Percentiles rank a stretch among this genome's conserved stretches.
Evolutionary conservation across 2,888 invertebrate species (phyloP).

Genomic region (Rotaria sp.): DNA sequence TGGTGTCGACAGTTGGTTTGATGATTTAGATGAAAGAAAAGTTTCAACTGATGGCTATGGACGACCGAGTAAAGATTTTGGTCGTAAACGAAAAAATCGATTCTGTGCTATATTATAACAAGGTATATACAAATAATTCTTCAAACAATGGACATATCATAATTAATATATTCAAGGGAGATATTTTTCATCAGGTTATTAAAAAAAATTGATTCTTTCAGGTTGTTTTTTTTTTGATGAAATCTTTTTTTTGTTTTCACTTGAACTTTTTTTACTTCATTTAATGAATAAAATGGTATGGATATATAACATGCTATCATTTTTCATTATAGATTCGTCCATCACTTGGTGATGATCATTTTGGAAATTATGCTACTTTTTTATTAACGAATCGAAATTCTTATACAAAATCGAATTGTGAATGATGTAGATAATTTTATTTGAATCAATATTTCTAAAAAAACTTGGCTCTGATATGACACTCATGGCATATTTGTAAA

Average conservation of each 20-base stretch:
- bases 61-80: not conserved
- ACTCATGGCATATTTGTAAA: not conserved
- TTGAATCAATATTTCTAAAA: not conserved
- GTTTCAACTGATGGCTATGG: not conserved
- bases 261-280: too few relatives aligned
- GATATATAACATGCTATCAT: too few relatives aligned
- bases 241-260: too few relatives aligned
- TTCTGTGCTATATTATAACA: not conserved
- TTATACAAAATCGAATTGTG: not conserved
- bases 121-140: too few relatives aligned
- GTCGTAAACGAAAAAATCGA: not conserved
- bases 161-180: too few relatives aligned
- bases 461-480: not conserved
- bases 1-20: constrained; percentile 7
- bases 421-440: not conserved
- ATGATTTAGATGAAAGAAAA: constrained; percentile 26
- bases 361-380: too few relatives aligned
- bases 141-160: too few relatives aligned
- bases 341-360: not conserved
- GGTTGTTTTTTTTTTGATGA: too few relatives aligned
- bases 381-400: too few relatives aligned
- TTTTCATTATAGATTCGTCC: not conserved
- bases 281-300: too few relatives aligned
- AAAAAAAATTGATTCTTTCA: too few relatives aligned
- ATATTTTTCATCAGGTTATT: too few relatives aligned